Evolutionary conservation across 2,888 invertebrate genomes (phyloP), one percentile per base, ranked within the genome.

Genomic region (Orthosia cruda): DNA sequence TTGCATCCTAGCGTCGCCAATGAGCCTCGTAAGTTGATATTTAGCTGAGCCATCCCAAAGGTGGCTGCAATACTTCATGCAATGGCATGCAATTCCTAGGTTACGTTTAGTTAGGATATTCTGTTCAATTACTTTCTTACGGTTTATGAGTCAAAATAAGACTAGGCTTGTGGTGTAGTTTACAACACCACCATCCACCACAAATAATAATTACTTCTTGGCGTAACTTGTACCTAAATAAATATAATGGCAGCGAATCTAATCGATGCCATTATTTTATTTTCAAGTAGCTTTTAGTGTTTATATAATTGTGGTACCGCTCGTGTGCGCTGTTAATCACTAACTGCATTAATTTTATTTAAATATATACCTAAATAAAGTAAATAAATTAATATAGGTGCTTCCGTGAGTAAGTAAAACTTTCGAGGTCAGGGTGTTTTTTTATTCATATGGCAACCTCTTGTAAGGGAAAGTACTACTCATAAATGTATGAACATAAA

Each of bases 271-370:
- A 12, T 32, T 47, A 54, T 18, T 20, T 15, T 47, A 20, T 23
- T 13, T n/a, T 50, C n/a, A 57, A 55, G 11, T 47, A 20, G 16
- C 3, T n/a, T 59, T 23, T 23, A 18, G 15, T n/a, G 11, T 49
- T 13, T 12, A 23, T 9, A 40, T 40, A 9, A 40, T 15, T 20
- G 15, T 20, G 18, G 40, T 63, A 55, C 23, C 49, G 49, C 40
- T 26, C 75, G 47, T 15, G 64, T 32, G 47, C 54, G 63, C 47
- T 74, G 15, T 75, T n/a, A 23, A 13, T n/a, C 20, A 50, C 23
- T 16, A 49, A 54, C 13, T 47, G 18, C 4, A 61, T 47, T 15
- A 4, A 47, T 32, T 47, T 3, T 32, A 3, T 47, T 15, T 15
- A 18, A 58, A 45, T 4, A 47, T 11, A 20, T 15, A 1, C 11